These are phyloP conservation scores for Sycophaga agraensis DNA, from an alignment of 1,140 invertebrate species.

Conservation along the genomic window DNA sequence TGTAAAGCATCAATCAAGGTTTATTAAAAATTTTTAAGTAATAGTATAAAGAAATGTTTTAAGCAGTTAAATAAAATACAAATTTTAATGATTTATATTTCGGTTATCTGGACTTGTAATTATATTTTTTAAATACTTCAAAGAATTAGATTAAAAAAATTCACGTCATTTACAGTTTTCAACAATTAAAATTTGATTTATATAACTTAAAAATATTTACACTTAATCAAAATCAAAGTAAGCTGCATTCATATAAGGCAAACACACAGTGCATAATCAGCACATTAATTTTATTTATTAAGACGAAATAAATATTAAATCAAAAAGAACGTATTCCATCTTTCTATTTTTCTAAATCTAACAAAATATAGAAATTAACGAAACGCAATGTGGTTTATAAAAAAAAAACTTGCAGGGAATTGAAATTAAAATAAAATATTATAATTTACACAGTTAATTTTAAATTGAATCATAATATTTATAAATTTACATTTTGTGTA, in stretches of 20 bases:
- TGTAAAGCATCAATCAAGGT: too few relatives aligned
- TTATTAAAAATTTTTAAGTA: too few relatives aligned
- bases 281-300: conserved; percentile 8
- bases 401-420: not conserved
- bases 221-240: conserved; percentile 14
- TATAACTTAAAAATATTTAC: conserved; percentile 8
- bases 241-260: conserved; percentile 37
- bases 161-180: conserved; percentile 18
- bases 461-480: not conserved
- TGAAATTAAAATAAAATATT: not conserved
- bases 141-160: too few relatives aligned
- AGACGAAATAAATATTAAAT: conserved; percentile 7
- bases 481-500: not conserved
- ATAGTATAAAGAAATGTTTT: too few relatives aligned
- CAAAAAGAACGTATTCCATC: not conserved
- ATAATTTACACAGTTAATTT: not conserved
- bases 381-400: not conserved
- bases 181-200: not conserved
- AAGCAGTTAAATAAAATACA: too few relatives aligned
- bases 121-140: too few relatives aligned
- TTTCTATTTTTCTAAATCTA: not conserved
- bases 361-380: conserved; percentile 16
- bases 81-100: too few relatives aligned
- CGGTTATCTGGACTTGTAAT: too few relatives aligned
- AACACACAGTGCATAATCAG: conserved; percentile 33